Base-by-base conservation (phyloP, 2,113 vertebrate species). In the Mormyrus iriodes region DNA sequence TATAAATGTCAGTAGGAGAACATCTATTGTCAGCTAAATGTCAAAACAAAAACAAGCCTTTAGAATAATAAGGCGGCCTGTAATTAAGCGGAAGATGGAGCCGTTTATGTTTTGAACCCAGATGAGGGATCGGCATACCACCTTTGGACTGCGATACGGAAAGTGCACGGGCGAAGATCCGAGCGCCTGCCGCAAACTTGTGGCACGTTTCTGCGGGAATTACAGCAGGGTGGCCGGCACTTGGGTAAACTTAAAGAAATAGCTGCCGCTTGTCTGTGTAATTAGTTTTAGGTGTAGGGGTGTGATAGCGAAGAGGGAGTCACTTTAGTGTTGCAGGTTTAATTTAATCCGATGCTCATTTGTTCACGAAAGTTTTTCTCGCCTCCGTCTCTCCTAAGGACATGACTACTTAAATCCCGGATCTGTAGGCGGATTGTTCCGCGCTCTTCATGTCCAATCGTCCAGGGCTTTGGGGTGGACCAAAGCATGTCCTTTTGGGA, bases 31-130 rank as follows among this genome's bases (percentile, higher is more conserved):
- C 42, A 48, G 88, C 31, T 49, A 48, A 89, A 88, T 83, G 39
- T 87, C 24, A 90, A 88, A 61, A 87, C 87, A 51, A 89, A 89
- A 82, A 91, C 4, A 90, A 88, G 88, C 88, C 91, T 48, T 21
- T 85, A 49, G 13, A 10, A 27, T 84, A 24, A 76, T 19, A 42
- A 79, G 8, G 21, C 39, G 44, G 44, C 85, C 19, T 52, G 85
- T 49, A 52, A 52, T 86, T 86, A 52, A 17, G 24, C 13, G 13
- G 49, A 49, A 51, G 12, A 85, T 31, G 1, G 42, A 52, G 4
- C 46, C 27, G 13, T 10, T 53, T 13, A 13, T 86, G 46, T 35
- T 19, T 58, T 19, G 35, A 85, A 27, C 76, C 13, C 52, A 79
- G 42, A n/a, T 48, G 15, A 12, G 15, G 79, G 48, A 44, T 79